A percentile compares a stretch with the other conserved stretches of the same genome.
Evolutionary conservation across 2,888 invertebrate species (phyloP).

Genomic region (Eremobia ochroleuca): DNA sequence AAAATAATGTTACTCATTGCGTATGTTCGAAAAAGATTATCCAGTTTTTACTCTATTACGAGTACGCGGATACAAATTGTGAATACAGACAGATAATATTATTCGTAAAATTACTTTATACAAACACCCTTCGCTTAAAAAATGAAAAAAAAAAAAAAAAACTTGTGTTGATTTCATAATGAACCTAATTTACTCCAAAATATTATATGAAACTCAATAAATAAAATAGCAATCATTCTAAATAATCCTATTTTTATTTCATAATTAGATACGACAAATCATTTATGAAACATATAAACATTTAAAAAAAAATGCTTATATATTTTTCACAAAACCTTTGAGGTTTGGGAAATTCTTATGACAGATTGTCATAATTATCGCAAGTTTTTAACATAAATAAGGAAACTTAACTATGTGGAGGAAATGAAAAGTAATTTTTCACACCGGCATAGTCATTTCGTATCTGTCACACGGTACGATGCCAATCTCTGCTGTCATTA

Average conservation of each 20-base stretch:
- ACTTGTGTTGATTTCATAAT: neutral
- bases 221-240: conserved; percentile 20
- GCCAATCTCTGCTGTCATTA: conserved; percentile 75
- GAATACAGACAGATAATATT: conserved; percentile 10
- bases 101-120: conserved; percentile 5
- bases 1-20: neutral
- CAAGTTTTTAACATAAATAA: conserved; percentile 24
- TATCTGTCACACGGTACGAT: conserved; percentile 78
- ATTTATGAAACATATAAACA: neutral
- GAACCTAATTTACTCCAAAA: neutral
- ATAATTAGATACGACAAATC: neutral
- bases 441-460: conserved; percentile 73
- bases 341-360: neutral
- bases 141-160: neutral
- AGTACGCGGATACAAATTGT: neutral
- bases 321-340: neutral
- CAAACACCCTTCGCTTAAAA: conserved; percentile 10
- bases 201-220: neutral
- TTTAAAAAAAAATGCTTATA: neutral
- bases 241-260: conserved; percentile 9
- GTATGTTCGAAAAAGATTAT: conserved; percentile 24
- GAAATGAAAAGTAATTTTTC: conserved; percentile 76
- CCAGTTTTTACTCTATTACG: conserved; percentile 18
- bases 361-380: neutral
- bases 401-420: conserved; percentile 50